Percentiles rank a stretch among this genome's conserved stretches.
These are phyloP conservation scores for Brachionus rubens DNA, from an alignment of 1,140 invertebrate genomes.

Conservation along the genomic window DNA sequence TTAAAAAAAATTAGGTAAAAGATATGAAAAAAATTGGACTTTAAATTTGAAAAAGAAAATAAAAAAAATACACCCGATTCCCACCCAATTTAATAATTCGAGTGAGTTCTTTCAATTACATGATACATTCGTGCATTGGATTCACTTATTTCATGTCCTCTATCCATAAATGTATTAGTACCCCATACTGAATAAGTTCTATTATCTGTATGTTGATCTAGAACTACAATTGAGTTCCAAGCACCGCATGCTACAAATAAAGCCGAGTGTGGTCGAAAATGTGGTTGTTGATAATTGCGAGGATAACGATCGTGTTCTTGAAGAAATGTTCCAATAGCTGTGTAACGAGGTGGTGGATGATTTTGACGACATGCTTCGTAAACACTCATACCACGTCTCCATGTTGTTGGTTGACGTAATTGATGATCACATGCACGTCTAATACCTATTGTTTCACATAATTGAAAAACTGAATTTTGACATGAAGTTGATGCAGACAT, in stretches of 20 bases:
- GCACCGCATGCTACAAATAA: constrained; percentile 11
- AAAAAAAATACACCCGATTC: too few species aligned
- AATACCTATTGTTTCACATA: constrained; percentile 1
- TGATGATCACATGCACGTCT: constrained; percentile 30
- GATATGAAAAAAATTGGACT: too few species aligned
- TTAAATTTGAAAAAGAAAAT: too few species aligned
- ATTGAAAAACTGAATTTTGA: constrained; percentile 20
- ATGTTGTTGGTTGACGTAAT: background rate
- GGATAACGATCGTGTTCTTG: background rate
- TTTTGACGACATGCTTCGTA: constrained; percentile 8
- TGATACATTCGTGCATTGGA: constrained; percentile 27
- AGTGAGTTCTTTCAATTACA: background rate
- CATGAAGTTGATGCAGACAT: background rate
- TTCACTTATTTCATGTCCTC: background rate
- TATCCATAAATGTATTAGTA: constrained; percentile 13
- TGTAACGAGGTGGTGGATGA: constrained; percentile 4
- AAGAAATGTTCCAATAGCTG: constrained; percentile 14
- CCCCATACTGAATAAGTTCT: constrained; percentile 21
- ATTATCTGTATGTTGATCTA: constrained; percentile 26
- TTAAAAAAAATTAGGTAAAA: too few species aligned
- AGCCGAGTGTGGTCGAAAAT: background rate
- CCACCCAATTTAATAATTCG: background rate
- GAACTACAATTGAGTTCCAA: constrained; percentile 8
- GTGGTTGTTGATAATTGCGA: background rate
- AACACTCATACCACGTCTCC: constrained; percentile 11